These are phyloP conservation scores for Suillia variegata DNA, from an alignment of 2,888 invertebrate species.

Conservation along the genomic window DNA sequence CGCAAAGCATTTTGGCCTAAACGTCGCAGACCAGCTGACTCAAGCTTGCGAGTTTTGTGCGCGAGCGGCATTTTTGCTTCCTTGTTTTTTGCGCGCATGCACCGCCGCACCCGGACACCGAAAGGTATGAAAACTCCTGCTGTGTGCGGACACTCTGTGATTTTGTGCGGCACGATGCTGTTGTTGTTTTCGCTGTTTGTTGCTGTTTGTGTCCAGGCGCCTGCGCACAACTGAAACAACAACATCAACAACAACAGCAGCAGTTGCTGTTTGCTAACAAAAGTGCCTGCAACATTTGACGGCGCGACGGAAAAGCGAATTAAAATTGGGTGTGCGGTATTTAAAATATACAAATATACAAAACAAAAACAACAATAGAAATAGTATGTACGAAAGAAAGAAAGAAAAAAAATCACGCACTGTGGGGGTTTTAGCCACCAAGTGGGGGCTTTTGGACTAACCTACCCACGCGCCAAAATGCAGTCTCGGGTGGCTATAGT, in stretches of 20 bases:
- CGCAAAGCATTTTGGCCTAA: slow-evolving; percentile 16
- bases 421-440: slow-evolving; percentile 24
- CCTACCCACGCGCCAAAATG: neutral
- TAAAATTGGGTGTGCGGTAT: neutral
- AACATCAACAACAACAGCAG: slow-evolving; percentile 23
- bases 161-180: slow-evolving; percentile 12
- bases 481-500: too few species aligned
- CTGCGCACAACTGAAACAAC: slow-evolving; percentile 16
- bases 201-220: slow-evolving; percentile 17
- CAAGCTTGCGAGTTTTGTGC: neutral
- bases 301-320: neutral
- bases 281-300: neutral
- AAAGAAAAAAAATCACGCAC: slow-evolving; percentile 26
- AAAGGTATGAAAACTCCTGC: slow-evolving; percentile 37
- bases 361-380: too few species aligned
- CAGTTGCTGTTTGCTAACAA: slow-evolving; percentile 30
- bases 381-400: too few species aligned
- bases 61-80: slow-evolving; percentile 30
- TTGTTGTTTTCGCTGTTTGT: neutral
- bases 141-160: slow-evolving; percentile 36
- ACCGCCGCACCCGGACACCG: slow-evolving; percentile 30
- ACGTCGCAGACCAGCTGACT: slow-evolving; percentile 4
- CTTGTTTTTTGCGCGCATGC: slow-evolving; percentile 18
- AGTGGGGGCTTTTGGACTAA: neutral
- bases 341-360: too few species aligned